phyloP scores from a whole-genome alignment of 2,113 vertebrate species.

The Chionodraco myersi region DNA sequence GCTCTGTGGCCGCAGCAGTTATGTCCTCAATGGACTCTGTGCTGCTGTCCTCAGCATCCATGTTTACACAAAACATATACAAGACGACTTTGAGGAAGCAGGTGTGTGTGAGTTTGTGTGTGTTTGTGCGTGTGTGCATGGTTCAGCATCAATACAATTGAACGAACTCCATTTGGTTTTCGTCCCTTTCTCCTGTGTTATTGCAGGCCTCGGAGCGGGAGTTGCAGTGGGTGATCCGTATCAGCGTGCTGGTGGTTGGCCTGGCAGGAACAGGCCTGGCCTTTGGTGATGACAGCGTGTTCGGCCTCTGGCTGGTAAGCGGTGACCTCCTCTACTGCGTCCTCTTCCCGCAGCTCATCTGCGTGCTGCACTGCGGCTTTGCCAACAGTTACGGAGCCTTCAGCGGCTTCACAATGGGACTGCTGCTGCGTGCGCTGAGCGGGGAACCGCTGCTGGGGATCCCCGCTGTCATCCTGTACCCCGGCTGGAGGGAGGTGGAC shows the following conservation, averaged over 20 bases:
- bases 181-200: neutral
- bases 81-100: slow-evolving; percentile 83
- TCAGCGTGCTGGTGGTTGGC: slow-evolving; percentile 80
- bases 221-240: slow-evolving; percentile 81
- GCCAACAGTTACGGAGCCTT: slow-evolving; percentile 80
- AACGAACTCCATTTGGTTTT: neutral
- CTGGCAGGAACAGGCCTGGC: slow-evolving; percentile 75
- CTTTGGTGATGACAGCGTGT: slow-evolving; percentile 80
- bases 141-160: neutral
- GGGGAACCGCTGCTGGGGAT: slow-evolving; percentile 58
- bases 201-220: slow-evolving; percentile 82
- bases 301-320: slow-evolving; percentile 81
- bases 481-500: slow-evolving; percentile 57
- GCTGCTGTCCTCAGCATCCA: slow-evolving; percentile 72
- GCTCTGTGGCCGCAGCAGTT: slow-evolving; percentile 66
- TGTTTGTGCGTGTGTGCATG: neutral
- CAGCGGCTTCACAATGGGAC: slow-evolving; percentile 48
- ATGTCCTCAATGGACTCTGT: slow-evolving; percentile 74
- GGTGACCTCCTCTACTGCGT: slow-evolving; percentile 83
- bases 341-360: slow-evolving; percentile 79
- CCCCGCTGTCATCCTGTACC: slow-evolving; percentile 52
- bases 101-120: slow-evolving; percentile 57
- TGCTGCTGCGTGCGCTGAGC: slow-evolving; percentile 53
- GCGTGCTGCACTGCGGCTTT: slow-evolving; percentile 69
- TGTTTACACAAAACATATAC: slow-evolving; percentile 75